These are phyloP conservation scores for Nesogale talazaci DNA, from an alignment of 2,113 vertebrate genomes.

Conservation along the genomic window DNA sequence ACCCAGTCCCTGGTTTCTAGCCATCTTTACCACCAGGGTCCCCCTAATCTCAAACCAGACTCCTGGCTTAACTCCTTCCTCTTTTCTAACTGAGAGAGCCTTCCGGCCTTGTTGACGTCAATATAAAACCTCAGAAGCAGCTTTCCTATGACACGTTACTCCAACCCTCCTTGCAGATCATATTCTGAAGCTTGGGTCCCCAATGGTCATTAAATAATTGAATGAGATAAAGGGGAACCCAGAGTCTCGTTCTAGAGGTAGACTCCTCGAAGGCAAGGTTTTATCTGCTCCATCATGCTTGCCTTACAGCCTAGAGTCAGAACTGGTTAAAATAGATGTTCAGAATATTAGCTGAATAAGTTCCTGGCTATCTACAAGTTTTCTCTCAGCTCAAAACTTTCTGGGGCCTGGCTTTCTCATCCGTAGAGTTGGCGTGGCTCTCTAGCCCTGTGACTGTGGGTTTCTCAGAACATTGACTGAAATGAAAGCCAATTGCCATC, in stretches of 20 bases:
- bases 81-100: neutral
- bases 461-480: neutral
- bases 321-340: neutral
- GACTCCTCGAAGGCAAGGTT: neutral
- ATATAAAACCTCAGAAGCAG: neutral
- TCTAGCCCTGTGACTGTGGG: neutral
- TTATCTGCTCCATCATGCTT: neutral
- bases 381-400: neutral
- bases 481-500: neutral
- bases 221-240: neutral
- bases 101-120: neutral
- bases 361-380: neutral
- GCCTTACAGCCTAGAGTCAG: neutral
- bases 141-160: neutral
- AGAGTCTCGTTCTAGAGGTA: neutral
- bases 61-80: neutral
- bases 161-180: neutral
- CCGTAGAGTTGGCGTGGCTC: neutral
- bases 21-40: neutral
- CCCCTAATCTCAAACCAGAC: neutral
- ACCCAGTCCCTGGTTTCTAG: neutral
- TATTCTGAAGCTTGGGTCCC: neutral
- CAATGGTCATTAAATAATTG: conserved; percentile 10
- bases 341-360: neutral
- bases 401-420: neutral